phyloP scores from a whole-genome alignment of 2,888 invertebrate species.

The Acrobasis consociella region DNA sequence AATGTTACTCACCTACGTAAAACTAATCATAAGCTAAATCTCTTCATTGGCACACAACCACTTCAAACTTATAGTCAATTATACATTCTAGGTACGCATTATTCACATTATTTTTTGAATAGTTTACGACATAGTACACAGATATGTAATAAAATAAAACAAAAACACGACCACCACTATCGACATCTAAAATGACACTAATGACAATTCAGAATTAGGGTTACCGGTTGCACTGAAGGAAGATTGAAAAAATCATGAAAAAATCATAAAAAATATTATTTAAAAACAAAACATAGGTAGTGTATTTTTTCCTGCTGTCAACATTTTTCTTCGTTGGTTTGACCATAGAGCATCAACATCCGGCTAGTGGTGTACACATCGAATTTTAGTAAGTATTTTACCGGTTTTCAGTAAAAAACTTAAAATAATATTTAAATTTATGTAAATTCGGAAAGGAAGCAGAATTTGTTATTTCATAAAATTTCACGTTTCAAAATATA shows the following conservation, averaged over 20 bases:
- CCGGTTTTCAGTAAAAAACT: too few species aligned
- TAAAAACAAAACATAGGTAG: too few species aligned
- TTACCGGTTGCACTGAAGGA: not conserved
- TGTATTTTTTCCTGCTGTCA: too few species aligned
- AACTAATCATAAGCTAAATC: conserved; percentile 37
- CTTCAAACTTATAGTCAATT: conserved; percentile 43
- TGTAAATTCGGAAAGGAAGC: too few species aligned
- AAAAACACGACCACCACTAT: conserved; percentile 60
- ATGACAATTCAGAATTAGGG: not conserved
- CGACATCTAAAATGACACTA: conserved; percentile 48
- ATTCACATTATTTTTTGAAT: conserved; percentile 40
- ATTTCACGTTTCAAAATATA: too few species aligned
- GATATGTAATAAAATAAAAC: conserved; percentile 46
- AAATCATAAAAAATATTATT: too few species aligned
- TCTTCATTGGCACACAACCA: conserved; percentile 52
- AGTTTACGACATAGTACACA: conserved; percentile 55
- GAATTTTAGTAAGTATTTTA: too few species aligned
- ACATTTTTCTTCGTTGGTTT: too few species aligned
- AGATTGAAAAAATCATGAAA: not conserved
- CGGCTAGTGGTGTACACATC: too few species aligned
- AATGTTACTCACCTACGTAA: conserved; percentile 35
- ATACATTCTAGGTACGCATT: conserved; percentile 31
- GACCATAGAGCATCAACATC: too few species aligned
- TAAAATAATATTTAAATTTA: too few species aligned
- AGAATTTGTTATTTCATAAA: too few species aligned